Evolutionary conservation across 2,797 vertebrate genomes (phyloP).

Genomic region (Rhinoraja longicauda): DNA sequence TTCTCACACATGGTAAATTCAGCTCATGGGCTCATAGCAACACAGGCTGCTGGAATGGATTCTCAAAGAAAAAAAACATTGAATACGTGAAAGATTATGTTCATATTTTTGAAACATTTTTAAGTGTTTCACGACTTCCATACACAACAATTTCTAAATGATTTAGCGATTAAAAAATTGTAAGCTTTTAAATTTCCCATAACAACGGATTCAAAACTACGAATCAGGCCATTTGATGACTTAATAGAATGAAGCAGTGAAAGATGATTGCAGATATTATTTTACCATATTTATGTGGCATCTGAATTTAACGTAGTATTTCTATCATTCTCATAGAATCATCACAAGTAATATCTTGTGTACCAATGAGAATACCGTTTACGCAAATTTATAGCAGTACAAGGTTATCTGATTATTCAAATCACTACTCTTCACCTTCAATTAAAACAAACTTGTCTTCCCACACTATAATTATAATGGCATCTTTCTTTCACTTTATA

Average conservation of each 20-base stretch:
- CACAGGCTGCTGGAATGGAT: too few species aligned
- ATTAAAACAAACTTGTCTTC: background rate
- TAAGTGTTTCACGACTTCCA: background rate
- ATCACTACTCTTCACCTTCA: background rate
- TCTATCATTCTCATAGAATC: background rate
- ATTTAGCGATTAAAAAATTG: background rate
- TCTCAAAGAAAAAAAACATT: background rate
- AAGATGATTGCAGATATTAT: background rate
- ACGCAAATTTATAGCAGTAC: conserved; percentile 4
- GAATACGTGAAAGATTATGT: background rate
- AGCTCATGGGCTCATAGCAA: background rate
- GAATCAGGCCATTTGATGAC: background rate
- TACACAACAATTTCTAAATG: background rate
- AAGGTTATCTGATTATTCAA: background rate
- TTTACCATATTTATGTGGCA: background rate
- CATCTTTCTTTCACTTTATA: background rate
- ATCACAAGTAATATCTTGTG: background rate
- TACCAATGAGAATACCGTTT: too few species aligned
- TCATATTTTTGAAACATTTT: background rate
- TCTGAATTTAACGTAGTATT: conserved; percentile 14
- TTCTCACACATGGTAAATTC: conserved; percentile 1
- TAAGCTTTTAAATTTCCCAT: background rate
- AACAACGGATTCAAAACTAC: background rate
- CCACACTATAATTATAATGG: background rate
- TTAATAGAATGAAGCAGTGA: background rate